Conservation (phyloP, 1,140 invertebrate species). For the Radopholus similis region DNA sequence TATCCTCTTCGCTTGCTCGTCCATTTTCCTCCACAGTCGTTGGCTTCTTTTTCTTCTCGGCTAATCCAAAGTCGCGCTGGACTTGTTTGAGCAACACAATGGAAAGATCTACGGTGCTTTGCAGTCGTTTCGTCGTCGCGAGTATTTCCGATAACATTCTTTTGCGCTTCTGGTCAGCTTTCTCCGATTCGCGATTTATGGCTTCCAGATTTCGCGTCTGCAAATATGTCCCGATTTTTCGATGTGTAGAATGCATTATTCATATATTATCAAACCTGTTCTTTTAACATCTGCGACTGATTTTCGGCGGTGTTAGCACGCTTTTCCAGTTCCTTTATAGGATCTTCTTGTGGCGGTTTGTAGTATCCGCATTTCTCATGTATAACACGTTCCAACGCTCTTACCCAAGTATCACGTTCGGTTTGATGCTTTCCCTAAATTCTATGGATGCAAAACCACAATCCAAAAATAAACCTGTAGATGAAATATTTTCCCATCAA, state of each 20-base stretch:
- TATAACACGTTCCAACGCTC: constrained; percentile 87
- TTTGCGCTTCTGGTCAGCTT: constrained; percentile 34
- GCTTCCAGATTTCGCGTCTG: constrained; percentile 41
- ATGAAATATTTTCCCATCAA: constrained; percentile 97
- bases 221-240: background rate
- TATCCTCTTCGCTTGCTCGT: background rate
- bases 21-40: background rate
- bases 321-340: constrained; percentile 70
- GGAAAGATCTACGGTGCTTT: constrained; percentile 56
- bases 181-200: too few relatives aligned
- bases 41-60: constrained; percentile 14
- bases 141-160: constrained; percentile 44
- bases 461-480: constrained; percentile 70
- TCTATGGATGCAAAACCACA: background rate
- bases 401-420: constrained; percentile 90
- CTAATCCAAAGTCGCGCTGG: constrained; percentile 28
- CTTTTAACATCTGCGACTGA: constrained; percentile 90
- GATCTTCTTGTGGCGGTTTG: constrained; percentile 42
- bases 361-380: constrained; percentile 46
- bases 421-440: constrained; percentile 77
- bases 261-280: constrained; percentile 68
- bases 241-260: too few relatives aligned
- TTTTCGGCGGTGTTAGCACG: constrained; percentile 89
- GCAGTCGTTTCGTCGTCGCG: constrained; percentile 31
- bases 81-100: constrained; percentile 48